Evolutionary conservation across 2,888 invertebrate species (phyloP), one percentile per base, ranked within the genome.

Genomic region (Leucania comma): DNA sequence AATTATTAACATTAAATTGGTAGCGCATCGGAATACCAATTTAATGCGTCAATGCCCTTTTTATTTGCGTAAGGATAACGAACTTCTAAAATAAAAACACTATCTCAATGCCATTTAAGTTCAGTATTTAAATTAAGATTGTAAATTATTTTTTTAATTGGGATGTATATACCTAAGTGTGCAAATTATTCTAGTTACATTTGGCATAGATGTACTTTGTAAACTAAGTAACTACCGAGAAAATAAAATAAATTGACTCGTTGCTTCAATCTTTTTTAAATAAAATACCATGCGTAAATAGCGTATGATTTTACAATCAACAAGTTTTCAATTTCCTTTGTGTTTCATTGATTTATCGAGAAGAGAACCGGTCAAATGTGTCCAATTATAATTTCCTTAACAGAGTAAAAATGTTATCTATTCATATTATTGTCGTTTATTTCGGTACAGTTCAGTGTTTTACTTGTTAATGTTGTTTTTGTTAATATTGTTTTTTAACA

Each of bases 251-350:
- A 38, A 38, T 38, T 38, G 14, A 38, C 10, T 2, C 9, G 38
- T 9, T 38, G 38, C 14, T 9, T 38, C 14, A 10, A 48, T 4
- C 50, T 1, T 0, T 22, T 38, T 57, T 58, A 42, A 38, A 20
- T 4, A 22, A 66, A 46, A 32, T 29, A 4, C 24, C 20, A 26
- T 59, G 6, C 9, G 12, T 67, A 74, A 73, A 63, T 66, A 67
- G 26, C 38, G 46, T 65, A 72, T 80, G 64, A 75, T 69, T 76
- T 59, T 59, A 63, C 57, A 81, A 70, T 62, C 58, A 79, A 73
- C 81, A 78, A 73, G 60, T 77, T 84, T 82, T 76, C 72, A 81
- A 80, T 80, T 68, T 71, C 64, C 81, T 86, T 83, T 83, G 73
- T 82, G 79, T 70, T 78, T 64, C 64, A 83, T 69, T 84, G 67